These are phyloP conservation scores for Magallana gigas DNA, from an alignment of 1,140 invertebrate genomes.

Conservation along the genomic window DNA sequence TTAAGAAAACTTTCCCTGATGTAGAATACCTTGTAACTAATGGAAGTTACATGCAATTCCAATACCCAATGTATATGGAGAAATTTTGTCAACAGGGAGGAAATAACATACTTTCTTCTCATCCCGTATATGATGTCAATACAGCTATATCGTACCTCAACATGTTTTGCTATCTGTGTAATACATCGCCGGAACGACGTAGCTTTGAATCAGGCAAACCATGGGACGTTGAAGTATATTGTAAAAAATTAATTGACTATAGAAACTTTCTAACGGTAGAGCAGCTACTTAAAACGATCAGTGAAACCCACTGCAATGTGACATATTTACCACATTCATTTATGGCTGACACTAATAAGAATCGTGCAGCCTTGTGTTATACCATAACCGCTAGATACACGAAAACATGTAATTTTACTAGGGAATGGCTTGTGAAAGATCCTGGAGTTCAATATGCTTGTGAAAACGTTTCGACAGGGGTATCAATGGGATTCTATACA, in stretches of 20 bases:
- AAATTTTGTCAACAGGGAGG: background rate
- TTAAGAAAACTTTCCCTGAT: background rate
- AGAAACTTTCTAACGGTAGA: background rate
- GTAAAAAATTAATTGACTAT: background rate
- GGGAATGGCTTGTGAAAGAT: background rate
- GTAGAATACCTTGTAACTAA: background rate
- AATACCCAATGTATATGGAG: background rate
- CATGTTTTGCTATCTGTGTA: conserved; percentile 7
- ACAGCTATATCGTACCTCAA: background rate
- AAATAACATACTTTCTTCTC: background rate
- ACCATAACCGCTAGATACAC: background rate
- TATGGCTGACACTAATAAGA: background rate
- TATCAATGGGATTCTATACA: background rate
- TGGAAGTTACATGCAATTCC: background rate
- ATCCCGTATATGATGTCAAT: background rate
- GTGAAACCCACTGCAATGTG: background rate
- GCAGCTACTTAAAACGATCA: background rate
- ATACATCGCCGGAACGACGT: background rate
- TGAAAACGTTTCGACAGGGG: background rate
- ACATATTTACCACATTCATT: background rate
- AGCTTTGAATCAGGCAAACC: background rate
- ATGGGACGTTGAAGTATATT: background rate
- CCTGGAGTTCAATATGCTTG: background rate
- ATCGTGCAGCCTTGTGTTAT: background rate
- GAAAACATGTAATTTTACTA: background rate